Base-by-base conservation (phyloP, 1,140 invertebrate genomes). In the Bombus sylvicola region DNA sequence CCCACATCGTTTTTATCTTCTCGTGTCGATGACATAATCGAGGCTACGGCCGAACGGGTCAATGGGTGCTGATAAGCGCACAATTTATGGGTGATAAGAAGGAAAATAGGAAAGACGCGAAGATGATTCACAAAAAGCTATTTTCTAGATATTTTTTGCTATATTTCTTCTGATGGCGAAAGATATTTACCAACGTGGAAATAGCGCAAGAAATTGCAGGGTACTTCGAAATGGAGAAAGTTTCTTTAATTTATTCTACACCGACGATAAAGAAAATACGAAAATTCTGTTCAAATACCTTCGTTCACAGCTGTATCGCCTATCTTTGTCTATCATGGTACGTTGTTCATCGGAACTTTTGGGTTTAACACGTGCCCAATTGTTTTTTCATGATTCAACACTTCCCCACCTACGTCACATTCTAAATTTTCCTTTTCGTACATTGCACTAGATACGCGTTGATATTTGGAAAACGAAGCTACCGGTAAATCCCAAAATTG, bases 1-100 rank as follows among this genome's bases (percentile, higher is more conserved):
- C 78, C 86, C 81, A 87, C 53, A 83, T 88, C 72, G 86, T 62
- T 83, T 88, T 87, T 87, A 88, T 88, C 87, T 41, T 59, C 75
- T 53, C 66, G 66, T 34, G 66, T 37, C 66, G 66, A 18, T 80
- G 78, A 80, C 78, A 80, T 80, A 80, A 80, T 69, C 78, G 80
- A 57, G 47, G 62, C 47, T 53, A 53, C 18, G 18, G 5, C 86
- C 34, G 72, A 78, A 64, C 83, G 87, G 87, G 82, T 87, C 75
- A 87, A 39, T 66, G 43, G 47, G 34, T 28, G 12, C 25, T n/a
- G 80, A 81, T 81, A 81, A 80, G 41, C 12, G 31, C 31, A 1
- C 13, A 15, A 69, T 41, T 18, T 22, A 25, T 47, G 15, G 41
- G 3, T 9, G 43, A 80, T 37, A 28, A 68, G 18, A 8, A 8